Conservation (phyloP, 2,113 vertebrate genomes). For the Jacana jacana region DNA sequence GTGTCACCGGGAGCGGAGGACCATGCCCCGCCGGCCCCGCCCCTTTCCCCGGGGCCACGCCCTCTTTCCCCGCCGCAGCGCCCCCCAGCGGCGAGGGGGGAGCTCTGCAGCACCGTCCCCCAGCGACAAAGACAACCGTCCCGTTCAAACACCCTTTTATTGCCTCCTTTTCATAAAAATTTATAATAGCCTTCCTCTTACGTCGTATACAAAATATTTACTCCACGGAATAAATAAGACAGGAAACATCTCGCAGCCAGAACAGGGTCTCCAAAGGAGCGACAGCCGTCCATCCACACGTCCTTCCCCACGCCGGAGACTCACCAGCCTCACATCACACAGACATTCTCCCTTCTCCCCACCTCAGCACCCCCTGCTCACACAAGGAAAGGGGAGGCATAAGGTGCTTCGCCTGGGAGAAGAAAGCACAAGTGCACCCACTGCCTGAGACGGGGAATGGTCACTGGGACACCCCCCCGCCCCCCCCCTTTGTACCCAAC, state of each 20-base stretch:
- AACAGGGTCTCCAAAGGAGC: not conserved
- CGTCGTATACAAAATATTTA: constrained; percentile 73
- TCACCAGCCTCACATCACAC: accelerated
- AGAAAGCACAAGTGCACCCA: not conserved
- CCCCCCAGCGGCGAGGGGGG: no score
- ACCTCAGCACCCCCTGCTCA: accelerated
- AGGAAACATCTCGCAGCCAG: constrained; percentile 12
- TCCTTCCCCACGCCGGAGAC: not conserved
- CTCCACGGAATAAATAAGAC: constrained; percentile 76
- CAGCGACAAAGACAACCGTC: not conserved
- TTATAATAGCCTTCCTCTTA: constrained; percentile 64
- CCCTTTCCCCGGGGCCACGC: no score
- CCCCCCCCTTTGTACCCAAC: not conserved
- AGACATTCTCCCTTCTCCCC: not conserved
- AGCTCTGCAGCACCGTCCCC: no score
- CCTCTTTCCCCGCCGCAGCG: no score
- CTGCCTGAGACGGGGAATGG: not conserved
- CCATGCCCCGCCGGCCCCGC: no score
- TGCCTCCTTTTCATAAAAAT: constrained; percentile 56
- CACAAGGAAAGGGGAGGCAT: not conserved
- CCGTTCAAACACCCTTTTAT: constrained; percentile 34
- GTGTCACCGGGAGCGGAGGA: no score
- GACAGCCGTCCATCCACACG: not conserved
- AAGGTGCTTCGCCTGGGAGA: not conserved
- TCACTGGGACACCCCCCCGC: not conserved